phyloP scores from a whole-genome alignment of 2,888 invertebrate genomes.

The Argynnis bischoffii region DNA sequence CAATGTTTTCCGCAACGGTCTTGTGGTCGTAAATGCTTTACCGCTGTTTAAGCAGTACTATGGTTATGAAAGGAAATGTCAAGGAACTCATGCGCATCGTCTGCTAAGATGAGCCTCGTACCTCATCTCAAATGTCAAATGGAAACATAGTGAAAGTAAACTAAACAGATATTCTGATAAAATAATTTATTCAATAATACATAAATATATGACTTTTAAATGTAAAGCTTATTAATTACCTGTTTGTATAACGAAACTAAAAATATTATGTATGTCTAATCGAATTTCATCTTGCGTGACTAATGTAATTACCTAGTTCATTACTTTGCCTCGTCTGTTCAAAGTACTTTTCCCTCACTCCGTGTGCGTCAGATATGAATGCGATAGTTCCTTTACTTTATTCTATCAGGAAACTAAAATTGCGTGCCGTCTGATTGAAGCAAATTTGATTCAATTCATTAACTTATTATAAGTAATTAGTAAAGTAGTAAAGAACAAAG shows the following conservation, averaged over 20 bases:
- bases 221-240: background rate
- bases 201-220: too few relatives aligned
- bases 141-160: background rate
- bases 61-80: conserved; percentile 28
- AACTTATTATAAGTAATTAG: too few relatives aligned
- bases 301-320: conserved; percentile 80
- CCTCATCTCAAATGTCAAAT: conserved; percentile 21
- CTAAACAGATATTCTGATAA: background rate
- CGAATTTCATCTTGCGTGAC: conserved; percentile 62
- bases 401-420: conserved; percentile 42
- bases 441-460: too few relatives aligned
- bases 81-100: conserved; percentile 33
- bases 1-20: conserved; percentile 28
- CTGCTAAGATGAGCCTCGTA: conserved; percentile 18
- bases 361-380: conserved; percentile 61
- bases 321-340: conserved; percentile 63
- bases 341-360: conserved; percentile 54
- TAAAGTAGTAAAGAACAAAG: too few relatives aligned
- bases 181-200: background rate
- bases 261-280: conserved; percentile 41
- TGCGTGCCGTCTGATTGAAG: too few relatives aligned
- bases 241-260: background rate
- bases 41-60: conserved; percentile 12
- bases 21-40: conserved; percentile 25
- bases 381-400: conserved; percentile 62